Base-by-base conservation (phyloP, 2,113 vertebrate species). In the Coptodon bakossiorum region DNA sequence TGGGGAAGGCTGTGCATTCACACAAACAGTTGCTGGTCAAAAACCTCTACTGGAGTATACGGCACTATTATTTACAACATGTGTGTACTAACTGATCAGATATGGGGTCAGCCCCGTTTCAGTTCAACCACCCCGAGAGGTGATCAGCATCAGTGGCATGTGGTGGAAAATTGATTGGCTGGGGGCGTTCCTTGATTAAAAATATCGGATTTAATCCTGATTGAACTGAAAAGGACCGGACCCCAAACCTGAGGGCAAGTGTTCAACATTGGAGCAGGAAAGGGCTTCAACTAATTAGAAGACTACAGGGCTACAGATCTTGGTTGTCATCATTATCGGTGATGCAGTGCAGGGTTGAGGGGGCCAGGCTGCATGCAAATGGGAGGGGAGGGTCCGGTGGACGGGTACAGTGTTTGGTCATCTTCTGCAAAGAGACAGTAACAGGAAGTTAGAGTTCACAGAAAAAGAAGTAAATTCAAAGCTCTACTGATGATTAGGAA, bases 321-420 rank as follows among this genome's bases (percentile, higher is more conserved):
- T 93, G 83, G 79, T 92, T 83, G 31, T 93, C 90, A 91, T 93
- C 89, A 52, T 94, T 85, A 84, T 87, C 68, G 43, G 79, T 73
- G 92, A 91, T 91, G 89, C 57, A 83, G 68, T 87, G 76, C 83
- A 76, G 89, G 86, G 84, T 79, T 5, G 9, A 66, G 68, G 86
- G 88, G 87, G 82, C 34, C 52, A 61, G 94, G 95, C 93, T 90
- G 95, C 95, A 95, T 96, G 95, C 95, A 95, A 83, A 89, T 78
- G 66, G 86, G 54, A 36, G 40, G 83, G 40, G 40, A 19, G 86
- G 85, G 86, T 90, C 80, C 79, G 50, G 50, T 61, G 36, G 83
- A 88, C 22, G 1, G 90, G 83, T 85, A 95, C 93, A 95, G 94
- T 95, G 88, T 85, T 94, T 87, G 95, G 95, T 95, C 92, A 34